phyloP scores from a whole-genome alignment of 2,888 invertebrate species.

The Trissoscelio sp. region DNA sequence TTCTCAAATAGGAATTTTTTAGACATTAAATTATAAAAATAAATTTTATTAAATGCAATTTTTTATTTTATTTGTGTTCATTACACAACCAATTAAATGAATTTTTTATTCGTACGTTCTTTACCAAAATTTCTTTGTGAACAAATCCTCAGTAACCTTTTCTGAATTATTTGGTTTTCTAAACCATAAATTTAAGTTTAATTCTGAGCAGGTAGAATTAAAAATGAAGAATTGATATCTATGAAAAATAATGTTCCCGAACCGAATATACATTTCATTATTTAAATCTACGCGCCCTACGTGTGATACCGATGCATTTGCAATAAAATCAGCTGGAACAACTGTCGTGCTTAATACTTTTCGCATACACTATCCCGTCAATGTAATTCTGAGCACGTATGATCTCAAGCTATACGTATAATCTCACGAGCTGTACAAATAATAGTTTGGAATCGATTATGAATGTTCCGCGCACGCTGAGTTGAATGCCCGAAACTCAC shows the following conservation, averaged over 20 bases:
- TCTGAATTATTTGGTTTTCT: too few relatives aligned
- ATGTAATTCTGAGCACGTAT: constrained; percentile 67
- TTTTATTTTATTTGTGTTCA: too few relatives aligned
- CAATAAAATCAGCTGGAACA: constrained; percentile 57
- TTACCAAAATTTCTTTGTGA: too few relatives aligned
- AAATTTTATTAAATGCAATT: too few relatives aligned
- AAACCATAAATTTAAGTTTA: too few relatives aligned
- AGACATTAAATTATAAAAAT: too few relatives aligned
- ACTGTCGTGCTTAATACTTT: constrained; percentile 64
- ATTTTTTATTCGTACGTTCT: too few relatives aligned
- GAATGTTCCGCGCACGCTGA: constrained; percentile 35
- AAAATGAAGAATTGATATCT: not conserved
- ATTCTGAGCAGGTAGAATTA: too few relatives aligned
- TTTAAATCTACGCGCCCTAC: constrained; percentile 36
- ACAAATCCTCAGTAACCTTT: too few relatives aligned
- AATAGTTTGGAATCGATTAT: constrained; percentile 66
- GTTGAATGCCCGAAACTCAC: not conserved
- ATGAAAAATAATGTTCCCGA: constrained; percentile 16
- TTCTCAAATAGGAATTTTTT: too few relatives aligned
- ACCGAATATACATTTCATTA: constrained; percentile 48
- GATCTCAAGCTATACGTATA: constrained; percentile 63
- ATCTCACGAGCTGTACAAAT: constrained; percentile 65
- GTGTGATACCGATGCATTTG: constrained; percentile 45
- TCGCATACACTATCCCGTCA: constrained; percentile 66
- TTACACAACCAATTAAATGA: too few relatives aligned